Base-by-base conservation (phyloP, 2,797 vertebrate genomes). In the Taenioides sp. region DNA sequence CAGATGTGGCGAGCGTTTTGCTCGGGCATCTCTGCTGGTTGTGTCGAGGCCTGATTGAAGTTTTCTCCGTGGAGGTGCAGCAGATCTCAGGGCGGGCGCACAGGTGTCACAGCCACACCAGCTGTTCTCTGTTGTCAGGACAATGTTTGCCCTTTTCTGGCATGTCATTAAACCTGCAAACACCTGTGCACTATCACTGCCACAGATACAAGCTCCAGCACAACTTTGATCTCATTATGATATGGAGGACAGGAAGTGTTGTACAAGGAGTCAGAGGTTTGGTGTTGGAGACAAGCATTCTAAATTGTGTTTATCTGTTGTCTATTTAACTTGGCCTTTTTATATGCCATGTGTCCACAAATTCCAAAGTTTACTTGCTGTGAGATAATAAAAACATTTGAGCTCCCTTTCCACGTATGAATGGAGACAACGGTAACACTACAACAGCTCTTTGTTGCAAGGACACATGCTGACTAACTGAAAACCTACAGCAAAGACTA, bases 71-170 rank as follows among this genome's bases (percentile, higher is more conserved):
- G 68, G 81, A 77, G 76, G 71, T 70, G 63, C 67, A 58, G 82
- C 84, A 83, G 71, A 78, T 77, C 64, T 54, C 76, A 65, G 73
- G 87, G 84, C 74, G 63, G 82, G 86, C 70, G 23, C 85, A 57
- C 90, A 87, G 87, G 86, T 91, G 89, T 77, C 80, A 43, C 80
- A 60, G 74, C 73, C 43, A 25, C 74, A 88, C 83, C 91, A 92
- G 88, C 90, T 92, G 91, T 87, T 92, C 87, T 4, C 69, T 9
- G 67, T 83, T 89, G 82, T 90, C 88, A 90, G 86, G 84, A 89
- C 88, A 84, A 83, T 82, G 82, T 88, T 89, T 91, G 89, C 83
- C 90, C 88, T 91, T 89, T 90, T 78, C 80, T 77, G 73, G 79
- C 78, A 82, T 67, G 74, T 90, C 86, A 80, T 87, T 83, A 76